phyloP scores from a whole-genome alignment of 2,888 invertebrate genomes.

The Nudaria mundana region DNA sequence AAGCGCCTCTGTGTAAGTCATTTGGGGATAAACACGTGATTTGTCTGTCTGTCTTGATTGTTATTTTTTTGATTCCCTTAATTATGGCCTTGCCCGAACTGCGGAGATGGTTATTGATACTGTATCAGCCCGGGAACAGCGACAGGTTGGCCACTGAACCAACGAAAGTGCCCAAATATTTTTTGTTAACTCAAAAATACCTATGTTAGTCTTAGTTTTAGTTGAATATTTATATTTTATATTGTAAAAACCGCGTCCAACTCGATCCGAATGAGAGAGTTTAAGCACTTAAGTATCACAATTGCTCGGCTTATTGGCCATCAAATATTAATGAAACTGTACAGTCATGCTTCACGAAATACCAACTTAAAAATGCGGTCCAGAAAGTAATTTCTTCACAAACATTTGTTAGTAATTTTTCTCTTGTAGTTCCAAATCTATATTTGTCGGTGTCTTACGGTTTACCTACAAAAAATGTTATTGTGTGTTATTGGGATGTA shows the following conservation, averaged over 20 bases:
- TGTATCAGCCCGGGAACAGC: too few species aligned
- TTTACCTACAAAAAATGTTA: constrained; percentile 27
- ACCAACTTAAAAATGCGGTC: constrained; percentile 22
- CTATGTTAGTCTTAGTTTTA: too few species aligned
- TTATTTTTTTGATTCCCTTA: too few species aligned
- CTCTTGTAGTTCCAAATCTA: constrained; percentile 6
- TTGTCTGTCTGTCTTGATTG: too few species aligned
- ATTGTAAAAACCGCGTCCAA: constrained; percentile 11
- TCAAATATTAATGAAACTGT: constrained; percentile 36
- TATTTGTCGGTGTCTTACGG: constrained; percentile 25
- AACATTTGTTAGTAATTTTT: not conserved
- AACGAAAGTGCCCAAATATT: too few species aligned
- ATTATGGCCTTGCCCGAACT: too few species aligned
- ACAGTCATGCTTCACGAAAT: constrained; percentile 35
- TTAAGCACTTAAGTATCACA: constrained; percentile 16
- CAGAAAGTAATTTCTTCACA: constrained; percentile 3
- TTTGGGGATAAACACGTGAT: too few species aligned
- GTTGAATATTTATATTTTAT: too few species aligned
- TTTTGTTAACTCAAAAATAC: too few species aligned
- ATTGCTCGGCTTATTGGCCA: constrained; percentile 18
- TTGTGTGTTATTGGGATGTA: constrained; percentile 41
- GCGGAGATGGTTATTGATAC: too few species aligned
- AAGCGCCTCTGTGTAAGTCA: too few species aligned
- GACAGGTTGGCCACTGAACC: too few species aligned
- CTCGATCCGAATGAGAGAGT: constrained; percentile 18